Evolutionary conservation across 2,113 vertebrate species (phyloP).

Genomic region (Cichladusa arquata): DNA sequence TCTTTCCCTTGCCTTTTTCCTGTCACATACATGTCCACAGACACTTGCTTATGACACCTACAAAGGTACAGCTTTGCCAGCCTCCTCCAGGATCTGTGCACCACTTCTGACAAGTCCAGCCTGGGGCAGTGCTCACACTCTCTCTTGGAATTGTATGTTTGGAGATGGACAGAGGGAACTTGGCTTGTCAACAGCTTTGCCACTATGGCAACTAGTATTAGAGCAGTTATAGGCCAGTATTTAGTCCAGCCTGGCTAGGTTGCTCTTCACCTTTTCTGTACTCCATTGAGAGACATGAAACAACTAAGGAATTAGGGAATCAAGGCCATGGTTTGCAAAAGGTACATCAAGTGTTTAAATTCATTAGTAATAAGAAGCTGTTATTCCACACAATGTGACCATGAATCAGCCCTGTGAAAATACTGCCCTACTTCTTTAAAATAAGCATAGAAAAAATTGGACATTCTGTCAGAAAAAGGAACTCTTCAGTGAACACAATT

Average conservation of each 20-base stretch:
- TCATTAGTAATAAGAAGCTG: background rate
- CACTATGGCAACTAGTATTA: background rate
- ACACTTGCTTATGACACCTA: background rate
- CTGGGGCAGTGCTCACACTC: background rate
- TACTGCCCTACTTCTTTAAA: background rate
- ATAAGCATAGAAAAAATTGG: background rate
- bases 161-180: background rate
- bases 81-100: background rate
- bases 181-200: background rate
- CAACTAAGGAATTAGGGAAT: background rate
- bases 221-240: background rate
- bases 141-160: background rate
- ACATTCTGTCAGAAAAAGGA: background rate
- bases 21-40: background rate
- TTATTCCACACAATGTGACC: background rate
- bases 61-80: background rate
- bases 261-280: background rate
- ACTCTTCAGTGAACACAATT: background rate
- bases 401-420: background rate
- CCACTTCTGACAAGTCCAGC: background rate
- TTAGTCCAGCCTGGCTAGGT: background rate
- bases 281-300: rapidly evolving
- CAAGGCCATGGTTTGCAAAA: background rate
- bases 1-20: background rate
- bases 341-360: background rate